Evolutionary conservation across 2,797 vertebrate genomes (phyloP).

Genomic region (Pelobates cultripes): DNA sequence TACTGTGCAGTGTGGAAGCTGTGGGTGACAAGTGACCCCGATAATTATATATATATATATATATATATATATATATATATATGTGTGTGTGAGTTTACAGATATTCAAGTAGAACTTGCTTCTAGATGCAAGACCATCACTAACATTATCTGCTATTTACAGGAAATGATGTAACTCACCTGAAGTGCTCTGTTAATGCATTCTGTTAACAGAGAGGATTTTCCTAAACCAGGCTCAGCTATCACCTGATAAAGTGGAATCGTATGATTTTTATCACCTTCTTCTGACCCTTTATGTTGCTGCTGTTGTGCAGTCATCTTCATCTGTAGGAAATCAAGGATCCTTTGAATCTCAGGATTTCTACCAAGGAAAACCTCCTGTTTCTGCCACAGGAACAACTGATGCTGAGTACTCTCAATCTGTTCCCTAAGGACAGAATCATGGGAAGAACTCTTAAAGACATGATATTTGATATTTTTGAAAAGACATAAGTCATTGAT

Average conservation of each 20-base stretch:
- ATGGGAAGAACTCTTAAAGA: neutral
- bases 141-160: too few relatives aligned
- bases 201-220: slow-evolving; percentile 42
- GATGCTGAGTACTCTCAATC: slow-evolving; percentile 24
- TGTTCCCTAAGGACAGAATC: slow-evolving; percentile 26
- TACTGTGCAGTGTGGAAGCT: slow-evolving; percentile 13
- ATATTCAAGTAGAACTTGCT: too few relatives aligned
- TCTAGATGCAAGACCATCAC: too few relatives aligned
- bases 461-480: neutral
- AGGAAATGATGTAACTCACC: slow-evolving; percentile 7
- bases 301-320: neutral
- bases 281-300: neutral
- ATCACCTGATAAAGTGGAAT: slow-evolving; percentile 11
- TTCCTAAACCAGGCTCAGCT: slow-evolving; percentile 22
- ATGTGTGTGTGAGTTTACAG: too few relatives aligned
- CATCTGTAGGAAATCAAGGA: slow-evolving; percentile 13
- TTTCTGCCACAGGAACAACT: slow-evolving; percentile 29
- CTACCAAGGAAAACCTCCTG: slow-evolving; percentile 17
- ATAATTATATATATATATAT: too few relatives aligned
- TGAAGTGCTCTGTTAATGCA: slow-evolving; percentile 19
- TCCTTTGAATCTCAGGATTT: slow-evolving; percentile 10
- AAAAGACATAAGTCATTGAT: neutral
- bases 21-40: neutral
- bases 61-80: too few relatives aligned
- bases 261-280: neutral